Evolutionary conservation across 2,797 vertebrate genomes (phyloP).

Genomic region (Megalops cyprinoides): DNA sequence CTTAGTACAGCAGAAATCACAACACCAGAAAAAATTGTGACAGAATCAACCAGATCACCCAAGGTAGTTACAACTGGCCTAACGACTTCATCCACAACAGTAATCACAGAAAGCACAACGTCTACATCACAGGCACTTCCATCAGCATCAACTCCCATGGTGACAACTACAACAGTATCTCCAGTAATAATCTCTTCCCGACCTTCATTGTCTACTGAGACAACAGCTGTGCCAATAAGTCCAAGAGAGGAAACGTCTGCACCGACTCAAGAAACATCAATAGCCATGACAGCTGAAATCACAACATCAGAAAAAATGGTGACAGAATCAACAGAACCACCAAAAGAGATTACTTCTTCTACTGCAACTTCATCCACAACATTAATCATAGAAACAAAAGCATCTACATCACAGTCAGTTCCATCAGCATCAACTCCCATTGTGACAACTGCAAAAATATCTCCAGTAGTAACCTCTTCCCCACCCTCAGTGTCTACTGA

Average conservation of each 20-base stretch:
- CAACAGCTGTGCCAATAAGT: neutral
- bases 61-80: no score
- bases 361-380: constrained; percentile 28
- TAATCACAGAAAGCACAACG: neutral
- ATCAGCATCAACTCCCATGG: no score
- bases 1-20: neutral
- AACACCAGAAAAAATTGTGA: neutral
- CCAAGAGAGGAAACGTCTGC: neutral
- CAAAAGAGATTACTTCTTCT: constrained; percentile 3
- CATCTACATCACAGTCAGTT: neutral
- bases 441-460: neutral
- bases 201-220: constrained; percentile 14
- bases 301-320: constrained; percentile 18
- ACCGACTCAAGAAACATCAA: neutral
- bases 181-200: no score
- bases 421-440: constrained; percentile 18
- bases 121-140: neutral
- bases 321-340: constrained; percentile 18
- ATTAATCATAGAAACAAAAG: neutral
- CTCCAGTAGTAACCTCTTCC: neutral
- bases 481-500: no score
- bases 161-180: no score
- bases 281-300: neutral
- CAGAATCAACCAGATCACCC: neutral
- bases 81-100: neutral